A percentile compares a stretch with the other conserved stretches of the same genome.
These are phyloP conservation scores for Aulostomus chinensis DNA, from an alignment of 2,797 vertebrate species.

Conservation along the genomic window DNA sequence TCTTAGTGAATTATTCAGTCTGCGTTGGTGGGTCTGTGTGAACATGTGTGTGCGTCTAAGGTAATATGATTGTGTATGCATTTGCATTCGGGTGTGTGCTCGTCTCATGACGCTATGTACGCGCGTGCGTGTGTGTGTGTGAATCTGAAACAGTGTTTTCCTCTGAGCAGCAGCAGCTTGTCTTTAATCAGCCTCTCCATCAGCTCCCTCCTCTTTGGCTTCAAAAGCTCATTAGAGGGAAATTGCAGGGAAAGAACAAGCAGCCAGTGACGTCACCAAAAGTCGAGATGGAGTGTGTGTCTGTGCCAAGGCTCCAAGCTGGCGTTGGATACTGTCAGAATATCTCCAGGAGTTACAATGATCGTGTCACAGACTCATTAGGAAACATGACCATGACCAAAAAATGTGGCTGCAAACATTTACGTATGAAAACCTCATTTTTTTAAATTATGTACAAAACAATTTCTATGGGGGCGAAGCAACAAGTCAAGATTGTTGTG, in stretches of 20 bases:
- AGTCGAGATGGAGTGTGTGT: background rate
- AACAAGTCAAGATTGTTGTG: too few relatives aligned
- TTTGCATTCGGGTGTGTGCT: constrained; percentile 4
- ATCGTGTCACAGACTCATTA: too few relatives aligned
- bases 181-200: constrained; percentile 51
- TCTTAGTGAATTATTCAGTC: constrained; percentile 69
- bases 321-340: too few relatives aligned
- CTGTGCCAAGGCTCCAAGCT: too few relatives aligned
- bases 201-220: constrained; percentile 30
- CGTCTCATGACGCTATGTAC: constrained; percentile 13
- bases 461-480: too few relatives aligned
- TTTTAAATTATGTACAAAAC: too few relatives aligned
- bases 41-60: constrained; percentile 15
- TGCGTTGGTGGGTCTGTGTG: constrained; percentile 50
- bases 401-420: too few relatives aligned
- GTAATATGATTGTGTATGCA: constrained; percentile 14
- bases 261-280: constrained; percentile 24
- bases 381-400: too few relatives aligned
- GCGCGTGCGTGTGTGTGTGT: constrained; percentile 14
- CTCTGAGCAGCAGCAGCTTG: constrained; percentile 28
- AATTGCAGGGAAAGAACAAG: constrained; percentile 25
- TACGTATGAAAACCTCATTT: too few relatives aligned
- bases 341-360: too few relatives aligned
- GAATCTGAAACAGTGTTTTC: constrained; percentile 50
- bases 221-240: constrained; percentile 46